phyloP scores from a whole-genome alignment of 2,113 vertebrate genomes.

The Nesogale talazaci region DNA sequence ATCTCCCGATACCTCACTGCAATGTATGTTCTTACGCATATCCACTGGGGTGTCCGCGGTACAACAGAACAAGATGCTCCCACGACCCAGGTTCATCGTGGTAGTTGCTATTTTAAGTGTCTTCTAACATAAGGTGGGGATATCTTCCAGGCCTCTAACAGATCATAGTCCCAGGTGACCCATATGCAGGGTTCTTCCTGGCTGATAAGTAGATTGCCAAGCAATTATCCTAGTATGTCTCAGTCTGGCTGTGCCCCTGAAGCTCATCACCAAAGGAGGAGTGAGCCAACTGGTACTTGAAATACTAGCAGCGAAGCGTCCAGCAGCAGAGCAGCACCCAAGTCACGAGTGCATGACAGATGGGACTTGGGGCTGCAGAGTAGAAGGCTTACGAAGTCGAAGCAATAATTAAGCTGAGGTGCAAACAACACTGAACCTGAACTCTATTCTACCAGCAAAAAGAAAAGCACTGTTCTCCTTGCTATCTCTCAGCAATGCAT shows the following conservation, averaged over 20 bases:
- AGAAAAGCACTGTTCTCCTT: neutral
- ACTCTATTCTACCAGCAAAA: slow-evolving; percentile 1
- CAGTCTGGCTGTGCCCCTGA: neutral
- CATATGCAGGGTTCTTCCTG: neutral
- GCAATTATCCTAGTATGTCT: neutral
- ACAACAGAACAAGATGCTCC: neutral
- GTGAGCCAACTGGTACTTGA: neutral
- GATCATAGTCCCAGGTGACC: neutral
- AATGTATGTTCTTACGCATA: neutral
- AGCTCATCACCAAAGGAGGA: neutral
- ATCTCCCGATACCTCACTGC: neutral
- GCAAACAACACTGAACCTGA: neutral
- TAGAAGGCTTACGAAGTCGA: neutral
- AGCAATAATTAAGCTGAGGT: slow-evolving; percentile 23
- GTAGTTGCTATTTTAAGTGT: neutral
- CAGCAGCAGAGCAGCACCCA: neutral
- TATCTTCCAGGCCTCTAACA: neutral
- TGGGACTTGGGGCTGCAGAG: neutral
- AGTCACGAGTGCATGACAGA: neutral
- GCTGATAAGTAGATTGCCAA: neutral
- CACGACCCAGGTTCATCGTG: neutral
- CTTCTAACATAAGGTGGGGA: neutral
- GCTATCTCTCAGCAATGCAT: neutral
- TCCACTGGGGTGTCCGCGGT: neutral
- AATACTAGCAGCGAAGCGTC: neutral